Conservation (phyloP, 2,113 vertebrate species). For the Willisornis vidua region DNA sequence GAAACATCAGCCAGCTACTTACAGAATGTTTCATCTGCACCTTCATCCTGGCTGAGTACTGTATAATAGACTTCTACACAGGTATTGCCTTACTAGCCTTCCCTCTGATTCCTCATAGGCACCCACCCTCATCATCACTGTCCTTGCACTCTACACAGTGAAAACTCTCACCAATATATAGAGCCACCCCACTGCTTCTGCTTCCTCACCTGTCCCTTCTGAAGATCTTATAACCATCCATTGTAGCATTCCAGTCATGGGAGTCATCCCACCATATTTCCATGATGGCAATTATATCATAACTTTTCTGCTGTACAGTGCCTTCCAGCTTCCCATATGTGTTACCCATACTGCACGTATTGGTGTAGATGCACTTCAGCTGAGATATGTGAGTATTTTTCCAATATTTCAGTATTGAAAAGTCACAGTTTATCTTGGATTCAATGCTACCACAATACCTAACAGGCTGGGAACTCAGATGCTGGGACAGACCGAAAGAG, state of each 20-base stretch:
- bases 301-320: background rate
- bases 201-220: background rate
- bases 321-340: background rate
- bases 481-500: background rate
- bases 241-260: too few relatives aligned
- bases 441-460: background rate
- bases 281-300: too few relatives aligned
- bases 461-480: background rate
- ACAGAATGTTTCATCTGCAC: background rate
- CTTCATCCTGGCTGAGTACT: background rate
- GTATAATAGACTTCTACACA: background rate
- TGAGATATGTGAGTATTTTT: background rate
- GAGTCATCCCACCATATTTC: background rate
- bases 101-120: background rate
- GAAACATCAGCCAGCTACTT: background rate
- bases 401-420: background rate
- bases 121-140: background rate
- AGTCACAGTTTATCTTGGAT: background rate
- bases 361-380: background rate
- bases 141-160: too few relatives aligned
- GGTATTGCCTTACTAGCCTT: background rate
- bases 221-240: background rate
- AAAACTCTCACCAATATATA: background rate
- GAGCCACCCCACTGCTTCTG: too few relatives aligned
- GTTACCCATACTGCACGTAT: accelerated